Evolutionary conservation across 2,113 vertebrate genomes (phyloP).

Genomic region (Vombatus ursinus): DNA sequence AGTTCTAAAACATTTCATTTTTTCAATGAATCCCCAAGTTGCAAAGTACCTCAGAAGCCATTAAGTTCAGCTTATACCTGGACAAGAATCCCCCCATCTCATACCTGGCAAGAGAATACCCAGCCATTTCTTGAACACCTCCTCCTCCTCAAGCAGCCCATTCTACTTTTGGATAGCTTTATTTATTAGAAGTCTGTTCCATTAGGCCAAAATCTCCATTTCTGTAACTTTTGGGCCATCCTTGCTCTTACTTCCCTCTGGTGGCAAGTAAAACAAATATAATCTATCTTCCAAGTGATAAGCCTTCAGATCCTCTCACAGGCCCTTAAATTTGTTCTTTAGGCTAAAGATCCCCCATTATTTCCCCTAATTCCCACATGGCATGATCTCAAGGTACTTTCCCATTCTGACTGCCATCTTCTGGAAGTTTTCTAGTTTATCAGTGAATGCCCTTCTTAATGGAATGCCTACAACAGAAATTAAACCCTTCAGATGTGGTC

Average conservation of each 20-base stretch:
- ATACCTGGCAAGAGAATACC: neutral
- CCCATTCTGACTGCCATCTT: neutral
- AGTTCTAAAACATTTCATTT: neutral
- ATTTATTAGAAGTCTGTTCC: neutral
- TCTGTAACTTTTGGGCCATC: neutral
- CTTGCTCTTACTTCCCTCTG: neutral
- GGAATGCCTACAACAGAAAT: neutral
- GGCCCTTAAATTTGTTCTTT: neutral
- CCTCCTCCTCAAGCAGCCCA: neutral
- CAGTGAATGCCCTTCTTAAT: neutral
- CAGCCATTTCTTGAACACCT: neutral
- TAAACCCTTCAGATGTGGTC: neutral
- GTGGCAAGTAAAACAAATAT: neutral
- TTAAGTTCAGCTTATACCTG: neutral
- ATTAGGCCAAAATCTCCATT: neutral
- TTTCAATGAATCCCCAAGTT: neutral
- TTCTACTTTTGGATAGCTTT: neutral
- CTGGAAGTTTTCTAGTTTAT: neutral
- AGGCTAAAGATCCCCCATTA: neutral
- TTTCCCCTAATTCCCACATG: neutral
- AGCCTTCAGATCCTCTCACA: neutral
- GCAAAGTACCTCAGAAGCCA: neutral
- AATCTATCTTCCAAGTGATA: neutral
- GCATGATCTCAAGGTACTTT: neutral
- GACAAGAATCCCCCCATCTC: neutral